phyloP scores from a whole-genome alignment of 2,797 vertebrate genomes.

The Botia kubotai region DNA sequence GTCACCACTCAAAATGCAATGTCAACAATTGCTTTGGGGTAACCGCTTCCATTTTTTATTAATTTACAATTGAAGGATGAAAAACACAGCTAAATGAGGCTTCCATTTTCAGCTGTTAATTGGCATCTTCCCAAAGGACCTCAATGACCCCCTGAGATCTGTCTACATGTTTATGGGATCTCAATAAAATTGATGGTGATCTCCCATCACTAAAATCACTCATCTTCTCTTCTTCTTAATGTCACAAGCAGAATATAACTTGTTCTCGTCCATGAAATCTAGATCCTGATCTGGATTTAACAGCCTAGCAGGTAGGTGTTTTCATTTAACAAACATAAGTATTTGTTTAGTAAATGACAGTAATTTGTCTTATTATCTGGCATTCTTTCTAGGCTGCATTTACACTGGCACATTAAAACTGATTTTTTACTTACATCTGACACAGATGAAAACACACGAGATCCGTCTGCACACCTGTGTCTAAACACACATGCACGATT shows the following conservation, averaged over 20 bases:
- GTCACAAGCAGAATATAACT: background rate
- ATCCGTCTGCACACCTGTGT: no score
- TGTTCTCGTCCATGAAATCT: background rate
- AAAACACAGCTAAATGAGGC: constrained; percentile 78
- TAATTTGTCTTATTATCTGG: background rate
- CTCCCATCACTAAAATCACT: constrained; percentile 44
- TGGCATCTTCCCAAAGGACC: constrained; percentile 83
- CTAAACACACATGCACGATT: no score
- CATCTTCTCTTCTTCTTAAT: background rate
- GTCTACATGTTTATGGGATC: constrained; percentile 75
- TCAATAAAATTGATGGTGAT: constrained; percentile 78
- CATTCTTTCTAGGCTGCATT: background rate
- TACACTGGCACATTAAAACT: no score
- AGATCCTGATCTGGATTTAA: background rate
- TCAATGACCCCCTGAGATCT: constrained; percentile 62
- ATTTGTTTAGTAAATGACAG: background rate
- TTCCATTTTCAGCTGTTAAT: constrained; percentile 80
- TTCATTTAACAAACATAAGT: background rate
- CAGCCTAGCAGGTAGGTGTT: no score
- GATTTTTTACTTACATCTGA: no score
- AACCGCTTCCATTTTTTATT: constrained; percentile 68
- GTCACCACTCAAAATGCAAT: constrained; percentile 79
- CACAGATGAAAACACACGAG: no score
- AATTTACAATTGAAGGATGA: constrained; percentile 87
- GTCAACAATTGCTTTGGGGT: constrained; percentile 91